phyloP scores from a whole-genome alignment of 2,888 invertebrate species.

The Leptopilina myrica region DNA sequence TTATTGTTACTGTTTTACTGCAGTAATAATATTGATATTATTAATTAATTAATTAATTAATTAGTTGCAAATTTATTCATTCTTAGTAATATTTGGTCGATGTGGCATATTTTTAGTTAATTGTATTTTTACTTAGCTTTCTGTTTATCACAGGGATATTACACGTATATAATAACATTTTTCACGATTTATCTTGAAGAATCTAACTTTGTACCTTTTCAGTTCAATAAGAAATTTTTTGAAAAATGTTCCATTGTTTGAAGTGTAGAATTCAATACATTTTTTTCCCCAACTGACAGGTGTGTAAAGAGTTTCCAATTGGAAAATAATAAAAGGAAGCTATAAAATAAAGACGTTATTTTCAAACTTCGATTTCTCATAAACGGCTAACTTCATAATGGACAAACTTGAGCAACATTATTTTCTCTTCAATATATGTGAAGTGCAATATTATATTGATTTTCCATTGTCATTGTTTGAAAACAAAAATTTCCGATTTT shows the following conservation, averaged over 20 bases:
- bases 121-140: too few relatives aligned
- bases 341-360: constrained; percentile 12
- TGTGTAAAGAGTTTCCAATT: constrained; percentile 17
- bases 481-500: too few relatives aligned
- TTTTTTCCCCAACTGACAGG: constrained; percentile 5
- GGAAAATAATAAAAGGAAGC: constrained; percentile 20
- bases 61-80: too few relatives aligned
- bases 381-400: constrained; percentile 8
- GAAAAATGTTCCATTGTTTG: constrained; percentile 10
- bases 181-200: not conserved
- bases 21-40: too few relatives aligned
- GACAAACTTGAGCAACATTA: constrained; percentile 6
- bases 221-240: not conserved
- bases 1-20: too few relatives aligned
- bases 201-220: not conserved
- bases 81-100: too few relatives aligned
- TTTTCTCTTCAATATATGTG: not conserved
- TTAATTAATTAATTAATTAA: too few relatives aligned
- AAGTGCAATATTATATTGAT: not conserved
- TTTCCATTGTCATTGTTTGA: not conserved
- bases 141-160: not conserved
- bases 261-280: constrained; percentile 9
- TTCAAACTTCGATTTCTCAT: constrained; percentile 15
- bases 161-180: not conserved
- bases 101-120: too few relatives aligned